Evolutionary conservation across 1,140 invertebrate species (phyloP).

Genomic region (Drosophila bocqueti): DNA sequence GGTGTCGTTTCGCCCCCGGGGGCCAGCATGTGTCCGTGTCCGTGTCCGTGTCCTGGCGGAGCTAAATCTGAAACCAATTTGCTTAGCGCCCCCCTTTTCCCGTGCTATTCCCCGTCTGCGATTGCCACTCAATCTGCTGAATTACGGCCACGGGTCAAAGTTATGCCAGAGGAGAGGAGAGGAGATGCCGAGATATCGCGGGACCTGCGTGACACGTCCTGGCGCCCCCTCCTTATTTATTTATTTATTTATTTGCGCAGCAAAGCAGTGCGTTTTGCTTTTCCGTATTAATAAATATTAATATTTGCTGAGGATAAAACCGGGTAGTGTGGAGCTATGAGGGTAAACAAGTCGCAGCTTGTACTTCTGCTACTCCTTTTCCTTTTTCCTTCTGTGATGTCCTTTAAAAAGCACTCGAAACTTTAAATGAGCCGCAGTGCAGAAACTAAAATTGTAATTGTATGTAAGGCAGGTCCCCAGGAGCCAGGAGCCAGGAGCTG

Average conservation of each 20-base stretch:
- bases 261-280: too few relatives aligned
- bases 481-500: not conserved
- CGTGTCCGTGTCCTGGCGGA: constrained; percentile 1
- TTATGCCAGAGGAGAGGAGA: not conserved
- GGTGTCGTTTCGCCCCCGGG: constrained; percentile 36
- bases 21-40: constrained; percentile 49
- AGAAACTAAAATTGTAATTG: constrained; percentile 8
- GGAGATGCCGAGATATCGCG: constrained; percentile 18
- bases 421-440: constrained; percentile 22
- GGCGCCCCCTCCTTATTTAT: not conserved
- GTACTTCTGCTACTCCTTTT: too few relatives aligned
- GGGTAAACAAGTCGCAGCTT: not conserved
- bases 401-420: not conserved
- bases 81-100: constrained; percentile 48
- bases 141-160: constrained; percentile 44
- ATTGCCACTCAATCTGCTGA: constrained; percentile 59
- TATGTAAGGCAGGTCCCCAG: not conserved
- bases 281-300: not conserved
- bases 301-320: not conserved
- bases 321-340: not conserved
- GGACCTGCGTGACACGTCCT: constrained; percentile 3
- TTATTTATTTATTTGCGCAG: not conserved
- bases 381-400: not conserved
- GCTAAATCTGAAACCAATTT: constrained; percentile 78
- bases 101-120: constrained; percentile 13